Conservation (phyloP, 2,113 vertebrate genomes). For the Penelope pileata region DNA sequence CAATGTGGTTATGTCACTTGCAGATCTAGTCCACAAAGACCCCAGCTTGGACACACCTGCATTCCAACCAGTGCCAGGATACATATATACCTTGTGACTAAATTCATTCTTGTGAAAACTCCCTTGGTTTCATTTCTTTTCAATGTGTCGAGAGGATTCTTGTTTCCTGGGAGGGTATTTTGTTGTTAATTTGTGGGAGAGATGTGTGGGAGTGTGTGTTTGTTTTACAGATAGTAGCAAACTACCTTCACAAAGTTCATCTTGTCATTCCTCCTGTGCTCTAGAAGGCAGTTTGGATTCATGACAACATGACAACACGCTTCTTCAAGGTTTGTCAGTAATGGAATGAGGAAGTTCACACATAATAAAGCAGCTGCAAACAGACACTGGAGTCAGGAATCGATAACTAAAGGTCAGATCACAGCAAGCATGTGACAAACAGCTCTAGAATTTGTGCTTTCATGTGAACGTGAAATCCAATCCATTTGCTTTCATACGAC, state of each 20-base stretch:
- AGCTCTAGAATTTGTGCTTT: constrained; percentile 49
- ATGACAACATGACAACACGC: not conserved
- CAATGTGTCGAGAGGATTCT: not conserved
- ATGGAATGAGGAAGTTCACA: constrained; percentile 22
- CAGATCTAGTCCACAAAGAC: not conserved
- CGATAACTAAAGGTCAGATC: constrained; percentile 54
- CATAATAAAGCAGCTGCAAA: constrained; percentile 25
- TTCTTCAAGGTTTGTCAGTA: constrained; percentile 28
- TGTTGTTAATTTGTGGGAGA: not conserved
- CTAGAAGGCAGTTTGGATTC: not conserved
- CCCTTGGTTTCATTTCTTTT: not conserved
- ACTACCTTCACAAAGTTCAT: not conserved
- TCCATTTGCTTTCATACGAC: constrained; percentile 39
- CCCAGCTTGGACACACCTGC: not conserved
- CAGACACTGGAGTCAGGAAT: constrained; percentile 9
- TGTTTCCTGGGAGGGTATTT: not conserved
- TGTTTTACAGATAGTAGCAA: not conserved
- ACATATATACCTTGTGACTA: not conserved
- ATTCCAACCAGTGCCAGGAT: not conserved
- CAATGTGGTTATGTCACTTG: not conserved
- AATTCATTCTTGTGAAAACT: not conserved
- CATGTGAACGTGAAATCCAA: constrained; percentile 18
- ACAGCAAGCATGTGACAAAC: constrained; percentile 21
- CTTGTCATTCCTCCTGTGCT: not conserved
- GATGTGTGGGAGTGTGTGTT: not conserved